Evolutionary conservation across 2,888 invertebrate species (phyloP).

Genomic region (Neocrepidodera transversa): DNA sequence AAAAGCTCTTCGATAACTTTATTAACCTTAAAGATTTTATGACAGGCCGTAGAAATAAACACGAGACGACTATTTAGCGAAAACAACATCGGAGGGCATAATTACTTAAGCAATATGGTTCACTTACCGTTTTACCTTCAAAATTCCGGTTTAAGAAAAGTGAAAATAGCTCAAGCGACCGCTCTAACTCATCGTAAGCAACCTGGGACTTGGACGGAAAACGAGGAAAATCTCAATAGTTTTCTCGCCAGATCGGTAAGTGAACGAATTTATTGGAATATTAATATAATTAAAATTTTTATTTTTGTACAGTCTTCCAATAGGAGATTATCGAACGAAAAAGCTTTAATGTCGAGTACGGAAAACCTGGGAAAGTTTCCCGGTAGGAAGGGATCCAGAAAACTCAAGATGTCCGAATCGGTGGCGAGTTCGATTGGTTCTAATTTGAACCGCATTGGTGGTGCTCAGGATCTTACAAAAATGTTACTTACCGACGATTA

Average conservation of each 20-base stretch:
- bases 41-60: conserved; percentile 86
- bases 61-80: conserved; percentile 87
- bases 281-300: not conserved
- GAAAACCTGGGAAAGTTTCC: conserved; percentile 70
- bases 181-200: conserved; percentile 66
- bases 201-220: conserved; percentile 59
- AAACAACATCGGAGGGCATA: conserved; percentile 93
- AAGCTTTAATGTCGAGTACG: conserved; percentile 83
- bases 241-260: conserved; percentile 63
- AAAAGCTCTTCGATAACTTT: too few relatives aligned
- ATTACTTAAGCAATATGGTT: conserved; percentile 93
- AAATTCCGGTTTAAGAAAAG: conserved; percentile 91
- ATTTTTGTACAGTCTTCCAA: conserved; percentile 67
- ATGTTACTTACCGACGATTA: conserved; percentile 96
- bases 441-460: conserved; percentile 76
- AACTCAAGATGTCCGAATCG: conserved; percentile 84
- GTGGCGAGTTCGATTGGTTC: conserved; percentile 91
- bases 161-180: conserved; percentile 85
- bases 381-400: conserved; percentile 69
- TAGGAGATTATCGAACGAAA: conserved; percentile 79
- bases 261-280: not conserved
- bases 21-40: too few relatives aligned
- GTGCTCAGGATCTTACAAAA: conserved; percentile 74
- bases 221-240: conserved; percentile 65
- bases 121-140: conserved; percentile 98